These are phyloP conservation scores for Cyaniris semiargus DNA, from an alignment of 2,888 invertebrate species.

Conservation along the genomic window DNA sequence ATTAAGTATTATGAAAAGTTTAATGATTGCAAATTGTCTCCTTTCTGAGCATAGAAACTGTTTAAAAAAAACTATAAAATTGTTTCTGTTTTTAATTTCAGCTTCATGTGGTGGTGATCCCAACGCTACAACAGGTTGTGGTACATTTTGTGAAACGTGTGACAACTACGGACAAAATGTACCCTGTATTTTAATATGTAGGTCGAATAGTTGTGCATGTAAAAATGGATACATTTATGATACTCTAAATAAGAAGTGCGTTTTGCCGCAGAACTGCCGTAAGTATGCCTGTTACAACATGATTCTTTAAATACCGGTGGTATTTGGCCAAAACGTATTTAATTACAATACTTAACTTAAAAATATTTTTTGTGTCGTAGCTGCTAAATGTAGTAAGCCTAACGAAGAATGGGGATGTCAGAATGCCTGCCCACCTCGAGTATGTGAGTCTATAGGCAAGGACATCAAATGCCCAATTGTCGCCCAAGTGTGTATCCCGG, in stretches of 20 bases:
- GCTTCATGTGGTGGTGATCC: conserved; percentile 47
- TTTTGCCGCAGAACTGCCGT: conserved; percentile 21
- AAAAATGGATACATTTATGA: conserved; percentile 26
- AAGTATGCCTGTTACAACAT: neutral
- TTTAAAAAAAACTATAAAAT: too few species aligned
- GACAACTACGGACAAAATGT: conserved; percentile 40
- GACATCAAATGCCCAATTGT: conserved; percentile 6
- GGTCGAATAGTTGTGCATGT: conserved; percentile 16
- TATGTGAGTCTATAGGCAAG: conserved; percentile 32
- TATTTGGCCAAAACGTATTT: neutral
- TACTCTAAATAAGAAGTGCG: conserved; percentile 14
- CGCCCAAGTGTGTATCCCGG: conserved; percentile 28
- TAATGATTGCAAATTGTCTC: too few species aligned
- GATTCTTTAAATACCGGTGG: too few species aligned
- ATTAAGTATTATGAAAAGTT: too few species aligned
- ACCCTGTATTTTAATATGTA: conserved; percentile 33
- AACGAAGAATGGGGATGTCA: conserved; percentile 35
- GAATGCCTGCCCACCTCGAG: conserved; percentile 28
- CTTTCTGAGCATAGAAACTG: too few species aligned
- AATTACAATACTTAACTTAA: too few species aligned
- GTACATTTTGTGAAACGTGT: conserved; percentile 41
- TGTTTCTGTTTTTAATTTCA: too few species aligned
- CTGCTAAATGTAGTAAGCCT: conserved; percentile 20
- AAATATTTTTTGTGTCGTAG: neutral
- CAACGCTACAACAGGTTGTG: conserved; percentile 45